Base-by-base conservation (phyloP, 1,140 invertebrate species). In the Chironomus striatipennis region DNA sequence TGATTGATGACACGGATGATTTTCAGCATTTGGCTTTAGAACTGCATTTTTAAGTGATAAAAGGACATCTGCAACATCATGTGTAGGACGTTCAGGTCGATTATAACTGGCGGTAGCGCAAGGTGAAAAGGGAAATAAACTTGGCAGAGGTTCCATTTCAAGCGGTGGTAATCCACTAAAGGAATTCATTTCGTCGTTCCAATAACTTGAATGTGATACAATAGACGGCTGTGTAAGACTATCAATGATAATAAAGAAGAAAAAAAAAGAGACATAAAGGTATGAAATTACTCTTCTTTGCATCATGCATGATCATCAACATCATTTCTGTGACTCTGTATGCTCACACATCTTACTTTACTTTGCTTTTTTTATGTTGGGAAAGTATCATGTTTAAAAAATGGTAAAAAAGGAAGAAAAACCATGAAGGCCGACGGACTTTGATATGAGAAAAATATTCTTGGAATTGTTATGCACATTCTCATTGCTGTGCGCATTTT, bases 41-140 rank as follows among this genome's bases (percentile, higher is more conserved):
- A 95, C 91, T 0, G 93, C 91, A 79, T 95, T 92, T 82, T 95
- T 95, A 75, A 95, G 82, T 0, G 93, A 94, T 75, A 95, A 83
- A 24, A 95, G 85, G 20, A 94, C 93, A 79, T 95, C 93, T 1
- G 93, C 92, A 74, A 94, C 90, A 76, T 91, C 75, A 43, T 75
- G 73, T 67, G 75, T 47, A 12, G 70, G 74, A 12, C 74, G 42
- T 42, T 75, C 75, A n/a, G 72, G 42, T 43, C 75, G 43, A 43
- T 0, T 2, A 34, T 65, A 70, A 72, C 85, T 87, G 43, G 81
- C 81, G 73, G 85, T 84, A 72, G 90, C 90, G 77, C 86, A 87
- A 0, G 90, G 90, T 76, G 90, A 92, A 80, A 92, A 90, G 7
- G 88, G 88, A 79, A 90, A 90, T 12, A 93, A 81, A 79, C 88